A percentile compares a stretch with the other conserved stretches of the same genome.
Conservation (phyloP, 1,140 invertebrate species). For the Drosophila nigrodunni region DNA sequence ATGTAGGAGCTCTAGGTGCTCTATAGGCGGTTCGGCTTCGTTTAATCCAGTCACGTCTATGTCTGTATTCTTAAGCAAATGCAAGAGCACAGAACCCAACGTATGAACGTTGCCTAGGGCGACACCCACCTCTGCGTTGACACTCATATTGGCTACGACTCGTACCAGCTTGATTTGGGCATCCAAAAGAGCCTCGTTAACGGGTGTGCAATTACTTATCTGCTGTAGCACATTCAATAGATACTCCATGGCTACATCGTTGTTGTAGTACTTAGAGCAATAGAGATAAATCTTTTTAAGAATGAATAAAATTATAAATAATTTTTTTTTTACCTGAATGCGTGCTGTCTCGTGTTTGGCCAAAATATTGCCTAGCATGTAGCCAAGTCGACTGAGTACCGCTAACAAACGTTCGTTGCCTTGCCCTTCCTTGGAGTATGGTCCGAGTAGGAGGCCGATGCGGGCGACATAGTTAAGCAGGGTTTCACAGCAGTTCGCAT, state of each 20-base stretch:
- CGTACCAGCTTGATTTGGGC: slow-evolving; percentile 86
- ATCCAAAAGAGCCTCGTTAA: slow-evolving; percentile 83
- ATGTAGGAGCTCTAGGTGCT: slow-evolving; percentile 76
- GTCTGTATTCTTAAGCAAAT: slow-evolving; percentile 48
- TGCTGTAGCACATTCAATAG: slow-evolving; percentile 73
- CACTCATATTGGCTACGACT: slow-evolving; percentile 90
- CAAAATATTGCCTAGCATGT: slow-evolving; percentile 92
- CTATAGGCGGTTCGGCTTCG: slow-evolving; percentile 27
- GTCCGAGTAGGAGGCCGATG: slow-evolving; percentile 85
- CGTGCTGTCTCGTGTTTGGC: slow-evolving; percentile 89
- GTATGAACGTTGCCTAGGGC: slow-evolving; percentile 83
- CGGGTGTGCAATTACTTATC: slow-evolving; percentile 55
- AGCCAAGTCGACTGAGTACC: slow-evolving; percentile 89
- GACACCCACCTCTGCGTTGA: slow-evolving; percentile 89
- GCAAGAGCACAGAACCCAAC: slow-evolving; percentile 77
- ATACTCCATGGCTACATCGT: slow-evolving; percentile 84
- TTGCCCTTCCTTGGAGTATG: slow-evolving; percentile 66
- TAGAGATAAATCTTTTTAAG: background rate
- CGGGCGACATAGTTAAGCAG: slow-evolving; percentile 85
- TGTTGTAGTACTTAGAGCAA: slow-evolving; percentile 73
- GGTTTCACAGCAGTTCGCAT: slow-evolving; percentile 89
- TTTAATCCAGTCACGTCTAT: slow-evolving; percentile 1
- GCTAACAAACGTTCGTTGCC: slow-evolving; percentile 85
- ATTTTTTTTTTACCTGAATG: slow-evolving; percentile 85
- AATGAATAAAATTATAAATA: background rate